Base-by-base conservation (phyloP, 1,140 invertebrate species). In the Apolygus lucorum region DNA sequence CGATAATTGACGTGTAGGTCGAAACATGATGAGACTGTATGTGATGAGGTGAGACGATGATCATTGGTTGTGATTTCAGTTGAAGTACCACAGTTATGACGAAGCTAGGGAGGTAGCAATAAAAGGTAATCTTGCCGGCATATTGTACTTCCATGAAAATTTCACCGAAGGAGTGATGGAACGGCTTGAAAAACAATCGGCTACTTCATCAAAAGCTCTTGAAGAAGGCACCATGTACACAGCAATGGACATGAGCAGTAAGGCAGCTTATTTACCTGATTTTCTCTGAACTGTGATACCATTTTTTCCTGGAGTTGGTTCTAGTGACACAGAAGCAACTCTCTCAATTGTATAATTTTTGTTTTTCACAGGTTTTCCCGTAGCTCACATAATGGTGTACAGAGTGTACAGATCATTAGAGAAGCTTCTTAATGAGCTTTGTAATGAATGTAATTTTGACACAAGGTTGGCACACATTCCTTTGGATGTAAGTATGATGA, bases 161-260 rank as follows among this genome's bases (percentile, higher is more conserved):
- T 97, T 93, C 75, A 92, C 93, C 0, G 86, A 88, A 69, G 87
- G 90, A 28, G 80, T 96, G 1, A 81, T 90, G 0, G 86, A 87
- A 2, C 83, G 91, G 73, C 83, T 92, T 72, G 81, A 84, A 34
- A 76, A 89, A 52, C 87, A 89, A 34, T 82, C 83, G 66, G 82
- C 85, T 65, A 85, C 87, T 0, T 87, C 89, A 72, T 85, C 90
- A 54, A 87, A 87, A 71, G 91, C 91, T 13, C 81, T 95, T 11
- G 84, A 88, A 59, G 86, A 86, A 63, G 92, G 92, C 66, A 88
- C 90, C 74, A 86, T 96, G 28, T 82, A 88, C 75, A 87, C 95
- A 24, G 91, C 89, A 86, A 82, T 93, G 67, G 94, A 96, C 78
- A 93, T 93, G 87, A 95, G 93, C 52, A 92, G 88, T 90, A 81